Evolutionary conservation across 2,888 invertebrate species (phyloP).

Genomic region (Flexamia atlantica): DNA sequence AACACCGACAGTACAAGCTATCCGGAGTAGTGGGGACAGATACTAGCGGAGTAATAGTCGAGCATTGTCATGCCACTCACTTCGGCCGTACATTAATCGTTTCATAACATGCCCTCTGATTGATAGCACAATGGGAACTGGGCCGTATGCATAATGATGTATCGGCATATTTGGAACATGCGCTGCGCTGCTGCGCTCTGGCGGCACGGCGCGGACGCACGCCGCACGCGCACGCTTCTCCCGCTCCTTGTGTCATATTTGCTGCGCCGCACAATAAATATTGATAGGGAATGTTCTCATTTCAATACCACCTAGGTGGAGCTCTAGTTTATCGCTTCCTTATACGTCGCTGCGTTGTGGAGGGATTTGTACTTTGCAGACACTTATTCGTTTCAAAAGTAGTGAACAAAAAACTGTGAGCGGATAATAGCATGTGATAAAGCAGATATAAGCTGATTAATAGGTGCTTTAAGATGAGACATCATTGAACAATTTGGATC

Average conservation of each 20-base stretch:
- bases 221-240: background rate
- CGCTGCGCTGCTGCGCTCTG: background rate
- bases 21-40: background rate
- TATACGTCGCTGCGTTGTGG: too few relatives aligned
- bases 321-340: background rate
- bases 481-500: too few relatives aligned
- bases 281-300: constrained; percentile 26
- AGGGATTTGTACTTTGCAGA: too few relatives aligned
- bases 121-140: constrained; percentile 38
- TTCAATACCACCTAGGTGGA: constrained; percentile 48
- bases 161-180: constrained; percentile 10
- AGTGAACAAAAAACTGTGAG: too few relatives aligned
- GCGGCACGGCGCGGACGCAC: background rate
- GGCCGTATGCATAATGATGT: constrained; percentile 34
- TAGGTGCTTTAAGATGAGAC: too few relatives aligned
- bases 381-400: too few relatives aligned
- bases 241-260: constrained; percentile 32
- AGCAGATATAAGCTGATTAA: too few relatives aligned
- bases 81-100: constrained; percentile 37
- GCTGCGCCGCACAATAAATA: constrained; percentile 12
- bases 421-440: too few relatives aligned
- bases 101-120: constrained; percentile 44
- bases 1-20: background rate
- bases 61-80: constrained; percentile 43
- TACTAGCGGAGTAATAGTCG: background rate